Conservation (phyloP, 2,113 vertebrate genomes). For the Oriolus oriolus region DNA sequence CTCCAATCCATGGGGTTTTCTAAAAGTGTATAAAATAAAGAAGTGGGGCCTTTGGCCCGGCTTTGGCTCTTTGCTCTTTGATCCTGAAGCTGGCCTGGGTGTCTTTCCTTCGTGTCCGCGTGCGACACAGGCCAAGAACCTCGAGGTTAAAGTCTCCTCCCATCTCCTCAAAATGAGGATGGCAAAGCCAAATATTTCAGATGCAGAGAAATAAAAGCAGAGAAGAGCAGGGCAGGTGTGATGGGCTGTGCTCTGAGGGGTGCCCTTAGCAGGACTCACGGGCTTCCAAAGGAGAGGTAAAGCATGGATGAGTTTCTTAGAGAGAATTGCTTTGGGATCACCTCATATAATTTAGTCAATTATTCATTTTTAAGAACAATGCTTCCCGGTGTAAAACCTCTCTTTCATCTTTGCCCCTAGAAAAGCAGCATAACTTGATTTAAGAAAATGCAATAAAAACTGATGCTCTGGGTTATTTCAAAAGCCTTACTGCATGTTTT, state of each 20-base stretch:
- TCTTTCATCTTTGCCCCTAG: not conserved
- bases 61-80: too few species aligned
- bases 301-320: not conserved
- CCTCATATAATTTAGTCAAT: accelerated
- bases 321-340: not conserved
- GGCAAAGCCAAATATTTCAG: not conserved
- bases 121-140: too few species aligned
- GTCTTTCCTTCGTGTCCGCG: too few species aligned
- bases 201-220: not conserved
- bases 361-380: not conserved
- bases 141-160: not conserved
- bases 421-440: not conserved
- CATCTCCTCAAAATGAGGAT: not conserved
- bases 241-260: not conserved
- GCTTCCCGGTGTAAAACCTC: not conserved
- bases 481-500: accelerated
- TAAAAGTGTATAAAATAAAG: too few species aligned
- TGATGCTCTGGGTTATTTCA: not conserved
- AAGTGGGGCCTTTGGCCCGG: too few species aligned
- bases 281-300: not conserved
- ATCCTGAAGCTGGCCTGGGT: too few species aligned
- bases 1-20: too few species aligned
- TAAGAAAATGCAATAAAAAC: not conserved
- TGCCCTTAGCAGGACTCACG: not conserved
- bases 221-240: not conserved